phyloP scores from a whole-genome alignment of 64 coral and sea anemone species.

The Acropora yongei region DNA sequence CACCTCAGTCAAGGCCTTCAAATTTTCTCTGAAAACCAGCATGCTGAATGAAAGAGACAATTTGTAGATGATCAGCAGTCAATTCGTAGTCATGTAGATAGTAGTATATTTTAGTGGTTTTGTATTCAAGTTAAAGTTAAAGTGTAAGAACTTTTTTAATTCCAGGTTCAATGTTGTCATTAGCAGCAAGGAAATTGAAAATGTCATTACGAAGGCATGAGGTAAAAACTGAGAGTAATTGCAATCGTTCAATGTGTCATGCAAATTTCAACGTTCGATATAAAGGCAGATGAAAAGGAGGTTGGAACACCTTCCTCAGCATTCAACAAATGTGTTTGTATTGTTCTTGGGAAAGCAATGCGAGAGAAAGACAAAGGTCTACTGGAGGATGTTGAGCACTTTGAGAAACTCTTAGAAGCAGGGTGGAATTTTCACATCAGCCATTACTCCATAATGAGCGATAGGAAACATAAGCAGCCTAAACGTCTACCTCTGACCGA shows the following conservation, averaged over 20 bases:
- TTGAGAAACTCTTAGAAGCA: constrained; percentile 29
- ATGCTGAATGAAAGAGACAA: no score
- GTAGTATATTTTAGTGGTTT: no score
- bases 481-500: not conserved
- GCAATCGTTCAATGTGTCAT: not conserved
- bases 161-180: no score
- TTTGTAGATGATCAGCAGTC: no score
- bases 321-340: constrained; percentile 15
- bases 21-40: no score
- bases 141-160: no score
- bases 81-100: no score
- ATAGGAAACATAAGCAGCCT: not conserved
- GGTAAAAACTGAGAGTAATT: no score
- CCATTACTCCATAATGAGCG: constrained; percentile 14
- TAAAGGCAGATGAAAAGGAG: not conserved
- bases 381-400: not conserved
- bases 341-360: constrained; percentile 13
- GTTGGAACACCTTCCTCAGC: constrained; percentile 28
- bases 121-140: no score
- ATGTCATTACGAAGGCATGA: no score
- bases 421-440: constrained; percentile 20
- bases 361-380: not conserved
- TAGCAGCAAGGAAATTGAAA: no score
- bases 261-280: not conserved
- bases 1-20: no score